Evolutionary conservation across 2,888 invertebrate species (phyloP).

Genomic region (Lochmaea crataegi): DNA sequence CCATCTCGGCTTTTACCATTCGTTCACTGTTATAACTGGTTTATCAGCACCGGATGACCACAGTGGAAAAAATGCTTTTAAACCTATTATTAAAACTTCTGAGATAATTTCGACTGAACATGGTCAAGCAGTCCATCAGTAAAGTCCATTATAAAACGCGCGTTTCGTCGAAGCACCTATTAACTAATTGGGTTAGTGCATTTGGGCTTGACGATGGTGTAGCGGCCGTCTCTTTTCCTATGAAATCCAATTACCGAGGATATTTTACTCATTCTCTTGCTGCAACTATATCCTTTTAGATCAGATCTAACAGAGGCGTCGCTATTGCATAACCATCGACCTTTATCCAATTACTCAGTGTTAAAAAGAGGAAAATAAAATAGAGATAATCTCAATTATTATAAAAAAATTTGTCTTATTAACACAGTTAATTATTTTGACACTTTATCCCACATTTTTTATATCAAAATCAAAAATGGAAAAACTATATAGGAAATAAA

Average conservation of each 20-base stretch:
- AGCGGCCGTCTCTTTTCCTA: constrained; percentile 58
- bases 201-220: constrained; percentile 50
- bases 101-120: constrained; percentile 37
- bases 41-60: constrained; percentile 8
- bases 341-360: no score
- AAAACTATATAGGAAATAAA: no score
- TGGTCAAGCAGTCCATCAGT: constrained; percentile 54
- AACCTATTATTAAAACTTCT: constrained; percentile 34
- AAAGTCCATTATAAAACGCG: constrained; percentile 62
- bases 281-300: constrained; percentile 48
- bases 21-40: not conserved
- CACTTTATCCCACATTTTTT: no score
- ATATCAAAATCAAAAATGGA: no score
- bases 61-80: constrained; percentile 21
- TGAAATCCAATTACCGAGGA: constrained; percentile 62
- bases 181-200: constrained; percentile 64
- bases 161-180: constrained; percentile 62
- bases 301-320: constrained; percentile 15
- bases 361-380: no score
- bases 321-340: not conserved
- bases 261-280: constrained; percentile 49
- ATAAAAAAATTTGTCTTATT: no score
- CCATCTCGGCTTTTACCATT: constrained; percentile 3
- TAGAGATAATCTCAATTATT: no score
- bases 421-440: no score